These are phyloP conservation scores for Channa maculata DNA, from an alignment of 2,113 vertebrate species.

Conservation along the genomic window DNA sequence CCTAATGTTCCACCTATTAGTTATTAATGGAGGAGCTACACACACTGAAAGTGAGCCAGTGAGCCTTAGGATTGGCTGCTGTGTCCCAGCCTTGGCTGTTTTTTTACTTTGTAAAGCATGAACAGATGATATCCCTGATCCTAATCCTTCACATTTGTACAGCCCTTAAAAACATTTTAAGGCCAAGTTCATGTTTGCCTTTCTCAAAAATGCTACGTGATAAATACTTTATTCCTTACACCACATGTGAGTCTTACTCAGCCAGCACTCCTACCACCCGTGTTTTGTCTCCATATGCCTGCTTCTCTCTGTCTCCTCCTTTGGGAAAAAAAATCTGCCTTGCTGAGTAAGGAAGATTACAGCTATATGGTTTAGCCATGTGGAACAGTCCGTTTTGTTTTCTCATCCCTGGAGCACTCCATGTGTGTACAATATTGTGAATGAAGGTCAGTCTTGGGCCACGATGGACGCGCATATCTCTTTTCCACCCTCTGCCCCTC, in stretches of 20 bases:
- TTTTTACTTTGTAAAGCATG: slow-evolving; percentile 51
- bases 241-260: slow-evolving; percentile 1
- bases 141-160: slow-evolving; percentile 43
- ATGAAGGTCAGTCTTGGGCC: slow-evolving; percentile 53
- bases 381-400: slow-evolving; percentile 41
- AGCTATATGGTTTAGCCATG: slow-evolving; percentile 29
- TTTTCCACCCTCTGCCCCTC: slow-evolving; percentile 32
- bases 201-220: slow-evolving; percentile 32
- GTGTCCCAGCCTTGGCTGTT: slow-evolving; percentile 33
- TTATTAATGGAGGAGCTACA: slow-evolving; percentile 76
- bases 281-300: slow-evolving; percentile 6
- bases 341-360: slow-evolving; percentile 32
- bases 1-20: slow-evolving; percentile 76
- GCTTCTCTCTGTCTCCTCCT: not conserved
- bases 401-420: slow-evolving; percentile 18
- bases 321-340: not conserved
- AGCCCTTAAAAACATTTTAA: slow-evolving; percentile 35
- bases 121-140: slow-evolving; percentile 47
- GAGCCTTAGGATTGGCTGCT: slow-evolving; percentile 53
- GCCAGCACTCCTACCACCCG: not conserved
- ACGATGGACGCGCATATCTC: slow-evolving; percentile 52
- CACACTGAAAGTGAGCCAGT: slow-evolving; percentile 66
- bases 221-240: slow-evolving; percentile 48
- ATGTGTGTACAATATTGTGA: slow-evolving; percentile 41
- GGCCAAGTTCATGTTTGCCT: slow-evolving; percentile 33